Evolutionary conservation across 2,113 vertebrate species (phyloP).

Genomic region (Acinonyx jubatus): DNA sequence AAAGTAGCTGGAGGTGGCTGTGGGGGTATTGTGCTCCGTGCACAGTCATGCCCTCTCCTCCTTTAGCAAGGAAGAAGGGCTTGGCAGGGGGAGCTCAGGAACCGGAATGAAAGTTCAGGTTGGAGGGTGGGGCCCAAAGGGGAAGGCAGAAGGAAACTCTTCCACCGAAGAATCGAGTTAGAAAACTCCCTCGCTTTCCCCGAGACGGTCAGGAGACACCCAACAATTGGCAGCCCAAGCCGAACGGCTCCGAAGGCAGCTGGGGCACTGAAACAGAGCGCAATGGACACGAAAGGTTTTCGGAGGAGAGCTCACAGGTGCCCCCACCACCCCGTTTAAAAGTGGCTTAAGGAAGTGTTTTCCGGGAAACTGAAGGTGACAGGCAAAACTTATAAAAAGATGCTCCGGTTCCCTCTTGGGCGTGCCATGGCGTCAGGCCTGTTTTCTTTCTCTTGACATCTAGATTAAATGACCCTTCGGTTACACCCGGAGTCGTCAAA

Average conservation of each 20-base stretch:
- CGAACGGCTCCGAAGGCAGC: not conserved
- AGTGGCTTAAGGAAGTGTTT: constrained; percentile 7
- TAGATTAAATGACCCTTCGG: constrained; percentile 6
- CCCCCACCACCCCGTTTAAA: not conserved
- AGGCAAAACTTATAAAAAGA: not conserved
- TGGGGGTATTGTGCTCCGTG: fast-evolving
- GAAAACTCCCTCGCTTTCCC: not conserved
- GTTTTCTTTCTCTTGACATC: not conserved
- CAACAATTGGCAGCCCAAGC: not conserved
- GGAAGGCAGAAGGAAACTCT: not conserved
- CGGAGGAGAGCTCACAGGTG: not conserved
- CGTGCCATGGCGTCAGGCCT: not conserved
- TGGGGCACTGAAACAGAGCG: not conserved
- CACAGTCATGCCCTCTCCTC: fast-evolving
- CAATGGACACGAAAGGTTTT: not conserved
- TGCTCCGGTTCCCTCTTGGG: not conserved
- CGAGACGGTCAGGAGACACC: not conserved
- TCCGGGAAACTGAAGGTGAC: not conserved
- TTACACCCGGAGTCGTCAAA: not conserved
- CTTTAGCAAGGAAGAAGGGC: too few relatives aligned
- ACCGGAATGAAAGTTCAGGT: not conserved
- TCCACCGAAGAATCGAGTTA: not conserved
- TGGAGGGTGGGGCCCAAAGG: not conserved
- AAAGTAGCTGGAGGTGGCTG: not conserved
- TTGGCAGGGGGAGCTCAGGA: not conserved